Conservation (phyloP, 1,140 invertebrate species). For the Ips nitidus region DNA sequence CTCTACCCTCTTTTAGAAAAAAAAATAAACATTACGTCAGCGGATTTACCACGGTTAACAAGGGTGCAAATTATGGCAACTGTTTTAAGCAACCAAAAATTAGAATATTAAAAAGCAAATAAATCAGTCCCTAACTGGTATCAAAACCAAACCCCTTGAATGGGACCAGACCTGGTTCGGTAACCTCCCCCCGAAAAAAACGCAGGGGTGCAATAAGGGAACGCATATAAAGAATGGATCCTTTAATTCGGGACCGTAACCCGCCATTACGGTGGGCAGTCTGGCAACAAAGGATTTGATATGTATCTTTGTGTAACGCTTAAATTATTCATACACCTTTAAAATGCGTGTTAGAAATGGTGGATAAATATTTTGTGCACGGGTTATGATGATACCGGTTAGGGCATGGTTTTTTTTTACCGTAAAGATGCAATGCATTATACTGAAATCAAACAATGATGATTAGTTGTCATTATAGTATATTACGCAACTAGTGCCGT, state of each 20-base stretch:
- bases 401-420: background rate
- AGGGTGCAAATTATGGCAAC: background rate
- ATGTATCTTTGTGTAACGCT: conserved; percentile 32
- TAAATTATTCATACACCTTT: conserved; percentile 33
- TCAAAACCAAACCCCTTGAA: background rate
- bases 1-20: no score
- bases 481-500: no score
- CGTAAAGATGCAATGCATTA: background rate
- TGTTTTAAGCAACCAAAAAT: background rate
- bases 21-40: conserved; percentile 1
- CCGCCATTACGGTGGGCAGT: conserved; percentile 33
- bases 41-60: background rate
- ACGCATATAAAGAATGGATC: conserved; percentile 19
- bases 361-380: conserved; percentile 33
- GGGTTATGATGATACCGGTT: conserved; percentile 2
- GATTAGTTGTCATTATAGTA: no score
- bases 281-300: conserved; percentile 32
- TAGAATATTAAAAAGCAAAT: background rate
- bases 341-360: conserved; percentile 35
- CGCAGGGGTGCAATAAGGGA: background rate
- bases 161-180: background rate
- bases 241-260: conserved; percentile 26
- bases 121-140: background rate
- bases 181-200: background rate
- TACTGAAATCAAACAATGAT: no score